Evolutionary conservation across 2,888 invertebrate species (phyloP), one percentile per base, ranked within the genome.

Genomic region (Caradrina kadenii): DNA sequence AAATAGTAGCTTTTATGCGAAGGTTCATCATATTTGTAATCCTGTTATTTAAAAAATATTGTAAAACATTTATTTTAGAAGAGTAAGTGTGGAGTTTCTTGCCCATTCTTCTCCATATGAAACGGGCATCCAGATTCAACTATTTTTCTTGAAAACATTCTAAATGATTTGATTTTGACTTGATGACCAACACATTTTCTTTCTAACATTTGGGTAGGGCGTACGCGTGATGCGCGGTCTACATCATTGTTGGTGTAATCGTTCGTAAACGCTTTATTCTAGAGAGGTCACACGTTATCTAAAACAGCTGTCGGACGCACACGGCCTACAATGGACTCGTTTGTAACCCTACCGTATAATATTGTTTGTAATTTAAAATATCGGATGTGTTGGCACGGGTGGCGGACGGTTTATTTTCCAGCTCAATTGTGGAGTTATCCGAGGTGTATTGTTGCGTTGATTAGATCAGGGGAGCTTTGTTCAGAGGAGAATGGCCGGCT

Each of bases 281-380:
- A 87, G 90, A 84, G 91, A 93, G 94, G 93, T 93, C 94, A 92
- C 93, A 90, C 91, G 93, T 93, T 94, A 95, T 95, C 94, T 94
- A 92, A 94, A 94, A 90, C 94, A 93, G 93, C 94, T 94, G 95
- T 93, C 92, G 91, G 88, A 85, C 86, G 91, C 93, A 94, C 91
- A 89, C 92, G 89, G 88, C 90, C 80, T 91, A 94, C 93, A 94
- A 94, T 93, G 90, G 90, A 90, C 91, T 91, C 92, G 92, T 93
- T 94, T 94, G 92, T 92, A 91, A 90, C 92, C 91, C 83, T 86
- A 86, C 88, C 88, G 89, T 91, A 92, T 93, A 93, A 94, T 94
- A 94, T 93, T 94, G 93, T 94, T 91, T 92, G 93, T 94, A 93
- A 93, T 94, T 94, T 94, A 93, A 95, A 94, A 93, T 93, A 93